A percentile compares a stretch with the other conserved stretches of the same genome.
phyloP scores from a whole-genome alignment of 1,140 invertebrate species.

The Drosophila tani region DNA sequence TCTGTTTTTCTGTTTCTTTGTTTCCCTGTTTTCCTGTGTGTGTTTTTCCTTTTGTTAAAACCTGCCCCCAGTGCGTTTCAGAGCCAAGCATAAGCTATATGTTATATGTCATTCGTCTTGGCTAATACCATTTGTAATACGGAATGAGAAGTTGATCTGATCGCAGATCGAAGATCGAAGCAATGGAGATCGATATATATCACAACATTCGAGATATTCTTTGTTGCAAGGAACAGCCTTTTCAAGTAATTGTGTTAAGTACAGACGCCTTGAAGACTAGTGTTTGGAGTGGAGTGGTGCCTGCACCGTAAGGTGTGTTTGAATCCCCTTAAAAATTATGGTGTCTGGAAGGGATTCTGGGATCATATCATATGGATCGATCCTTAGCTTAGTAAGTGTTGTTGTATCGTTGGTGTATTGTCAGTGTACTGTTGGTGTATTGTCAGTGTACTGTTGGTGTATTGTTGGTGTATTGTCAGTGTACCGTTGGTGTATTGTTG shows the following conservation, averaged over 20 bases:
- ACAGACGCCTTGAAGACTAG: too few species aligned
- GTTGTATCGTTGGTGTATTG: too few species aligned
- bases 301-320: neutral
- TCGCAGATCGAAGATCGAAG: too few species aligned
- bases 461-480: too few species aligned
- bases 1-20: neutral
- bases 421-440: too few species aligned
- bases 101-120: neutral
- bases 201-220: conserved; percentile 12
- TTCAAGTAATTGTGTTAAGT: neutral
- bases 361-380: neutral
- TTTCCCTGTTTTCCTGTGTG: conserved; percentile 25
- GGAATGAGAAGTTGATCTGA: neutral
- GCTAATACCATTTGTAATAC: conserved; percentile 2
- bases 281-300: too few species aligned
- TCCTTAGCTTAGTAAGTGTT: neutral
- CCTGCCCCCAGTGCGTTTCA: conserved; percentile 18
- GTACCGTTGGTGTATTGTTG: too few species aligned
- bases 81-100: neutral
- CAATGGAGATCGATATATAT: neutral
- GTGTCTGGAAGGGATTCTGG: neutral
- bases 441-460: too few species aligned
- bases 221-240: neutral
- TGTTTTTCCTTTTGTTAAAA: conserved; percentile 5
- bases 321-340: neutral